Evolutionary conservation across 2,797 vertebrate species (phyloP), one percentile per base, ranked within the genome.

Genomic region (Nannoperca australis): DNA sequence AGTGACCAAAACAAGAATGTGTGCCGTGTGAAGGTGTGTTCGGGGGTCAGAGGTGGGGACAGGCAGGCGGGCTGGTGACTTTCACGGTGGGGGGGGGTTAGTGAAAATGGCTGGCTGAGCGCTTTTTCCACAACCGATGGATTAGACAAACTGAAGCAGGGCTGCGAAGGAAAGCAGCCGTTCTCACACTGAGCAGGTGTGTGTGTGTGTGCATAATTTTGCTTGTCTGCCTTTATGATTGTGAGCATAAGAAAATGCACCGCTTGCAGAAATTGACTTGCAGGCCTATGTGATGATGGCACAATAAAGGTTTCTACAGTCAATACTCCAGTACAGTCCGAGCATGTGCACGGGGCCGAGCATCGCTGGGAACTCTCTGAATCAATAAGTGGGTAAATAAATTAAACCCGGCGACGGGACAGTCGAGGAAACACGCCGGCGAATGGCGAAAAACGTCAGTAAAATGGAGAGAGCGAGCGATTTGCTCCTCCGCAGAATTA

Each of bases 381-480:
- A 92, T 93, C 91, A 83, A 93, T 92, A 83, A 38, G 78, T 3
- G 77, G 47, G 53, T 76, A 84, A 86, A 91, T 91, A 86, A 89
- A 86, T 84, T 69, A 85, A 86, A 87, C 6, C 4, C 4, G 10
- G 62, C 8, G 66, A 76, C 34, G 81, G 81, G 86, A 82, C 77
- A 50, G 65, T 34, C 9, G 36, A 62, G 77, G 76, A 78, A 87
- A 87, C 63, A 64, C 78, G 58, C 73, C 17, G 10, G 9, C 69
- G 53, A 76, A 83, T 10, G 60, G 42, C 61, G 24, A 27, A 55
- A 87, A 84, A 71, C 1, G 66, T 69, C 64, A 65, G 69, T 66
- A 71, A 73, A 74, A 86, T 27, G 68, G 71, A 71, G 70, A 64
- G 71, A 71, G 76, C 30, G 14, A 53, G 42, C 14, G 24, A 20